Conservation (phyloP, 2,888 invertebrate species). For the Cantharis rustica region DNA sequence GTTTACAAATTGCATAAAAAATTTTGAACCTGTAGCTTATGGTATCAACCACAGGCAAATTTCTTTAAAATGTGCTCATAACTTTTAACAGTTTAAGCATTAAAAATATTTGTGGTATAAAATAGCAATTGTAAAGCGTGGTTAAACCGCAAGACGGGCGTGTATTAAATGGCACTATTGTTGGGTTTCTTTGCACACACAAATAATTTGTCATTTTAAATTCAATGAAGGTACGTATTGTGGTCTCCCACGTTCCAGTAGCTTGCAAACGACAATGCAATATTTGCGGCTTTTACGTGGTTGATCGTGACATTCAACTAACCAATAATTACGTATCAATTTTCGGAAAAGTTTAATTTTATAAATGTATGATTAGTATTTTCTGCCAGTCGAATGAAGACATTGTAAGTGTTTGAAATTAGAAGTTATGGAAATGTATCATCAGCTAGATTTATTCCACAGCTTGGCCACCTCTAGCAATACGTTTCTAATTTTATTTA, state of each 20-base stretch:
- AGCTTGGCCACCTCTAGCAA: no score
- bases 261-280: slow-evolving; percentile 27
- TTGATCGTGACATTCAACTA: slow-evolving; percentile 18
- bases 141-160: slow-evolving; percentile 28
- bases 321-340: slow-evolving; percentile 25
- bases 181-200: slow-evolving; percentile 21
- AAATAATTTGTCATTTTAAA: slow-evolving; percentile 30
- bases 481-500: no score
- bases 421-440: no score
- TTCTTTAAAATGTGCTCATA: background rate
- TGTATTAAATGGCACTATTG: slow-evolving; percentile 29
- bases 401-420: background rate
- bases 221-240: slow-evolving; percentile 29
- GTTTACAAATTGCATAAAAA: background rate
- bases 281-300: slow-evolving; percentile 27
- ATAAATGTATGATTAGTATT: background rate
- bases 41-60: background rate
- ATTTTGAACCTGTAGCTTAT: background rate
- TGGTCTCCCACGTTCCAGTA: slow-evolving; percentile 31
- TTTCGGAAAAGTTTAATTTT: background rate
- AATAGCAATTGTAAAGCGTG: slow-evolving; percentile 18
- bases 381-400: background rate
- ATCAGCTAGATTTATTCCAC: no score
- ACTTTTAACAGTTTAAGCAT: background rate
- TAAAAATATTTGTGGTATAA: slow-evolving; percentile 18